Conservation (phyloP, 1,140 invertebrate species). For the Polypedilum pembai region DNA sequence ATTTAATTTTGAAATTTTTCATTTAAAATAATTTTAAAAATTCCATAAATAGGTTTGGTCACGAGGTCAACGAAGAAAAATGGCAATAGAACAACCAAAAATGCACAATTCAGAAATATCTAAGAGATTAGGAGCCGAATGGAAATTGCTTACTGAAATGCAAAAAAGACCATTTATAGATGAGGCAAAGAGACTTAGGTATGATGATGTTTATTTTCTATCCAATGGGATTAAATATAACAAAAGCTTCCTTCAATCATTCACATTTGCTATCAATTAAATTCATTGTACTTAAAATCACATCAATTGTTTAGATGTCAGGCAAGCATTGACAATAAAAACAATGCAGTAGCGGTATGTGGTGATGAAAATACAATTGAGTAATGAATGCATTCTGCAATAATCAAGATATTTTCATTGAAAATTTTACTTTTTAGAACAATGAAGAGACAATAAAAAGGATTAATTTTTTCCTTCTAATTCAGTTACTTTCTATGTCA, state of each 20-base stretch:
- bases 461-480: too few relatives aligned
- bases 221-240: neutral
- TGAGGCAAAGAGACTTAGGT: constrained; percentile 87
- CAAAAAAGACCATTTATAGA: constrained; percentile 95
- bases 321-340: neutral
- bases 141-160: constrained; percentile 80
- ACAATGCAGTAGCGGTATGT: constrained; percentile 16
- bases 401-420: neutral
- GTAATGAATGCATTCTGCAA: neutral
- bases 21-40: too few relatives aligned
- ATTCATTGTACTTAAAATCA: constrained; percentile 19
- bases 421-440: neutral
- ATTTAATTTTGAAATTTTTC: too few relatives aligned
- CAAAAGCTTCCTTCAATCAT: neutral
- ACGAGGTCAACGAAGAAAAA: constrained; percentile 79
- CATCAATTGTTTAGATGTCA: neutral
- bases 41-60: constrained; percentile 57
- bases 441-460: too few relatives aligned
- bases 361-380: neutral
- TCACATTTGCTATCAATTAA: constrained; percentile 18
- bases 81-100: constrained; percentile 97
- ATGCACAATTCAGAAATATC: constrained; percentile 97
- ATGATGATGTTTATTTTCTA: too few relatives aligned
- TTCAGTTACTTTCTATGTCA: too few relatives aligned
- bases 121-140: constrained; percentile 79